Evolutionary conservation across 2,888 invertebrate species (phyloP).

Genomic region (Drosophila paranaensis): DNA sequence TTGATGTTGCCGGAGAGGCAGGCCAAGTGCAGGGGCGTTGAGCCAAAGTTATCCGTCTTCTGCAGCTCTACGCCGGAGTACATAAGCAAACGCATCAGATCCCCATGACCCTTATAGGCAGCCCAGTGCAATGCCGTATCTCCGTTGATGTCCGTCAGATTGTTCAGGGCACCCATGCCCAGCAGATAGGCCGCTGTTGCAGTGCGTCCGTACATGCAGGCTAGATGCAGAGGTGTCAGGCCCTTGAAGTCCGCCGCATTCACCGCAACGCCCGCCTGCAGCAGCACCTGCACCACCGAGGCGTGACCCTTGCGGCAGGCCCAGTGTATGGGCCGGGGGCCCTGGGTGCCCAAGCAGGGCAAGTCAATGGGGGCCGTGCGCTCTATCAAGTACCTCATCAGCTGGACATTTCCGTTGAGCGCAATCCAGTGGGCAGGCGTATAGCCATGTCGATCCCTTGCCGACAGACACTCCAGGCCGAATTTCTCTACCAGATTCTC

Average conservation of each 20-base stretch:
- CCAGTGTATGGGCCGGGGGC: constrained; percentile 97
- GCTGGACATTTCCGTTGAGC: constrained; percentile 94
- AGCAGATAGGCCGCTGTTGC: constrained; percentile 95
- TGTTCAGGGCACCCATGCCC: constrained; percentile 94
- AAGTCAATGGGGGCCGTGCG: constrained; percentile 93
- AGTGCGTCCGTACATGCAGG: constrained; percentile 96
- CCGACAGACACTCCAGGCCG: constrained; percentile 91
- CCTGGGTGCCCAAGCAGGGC: constrained; percentile 90
- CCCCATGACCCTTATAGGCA: constrained; percentile 96
- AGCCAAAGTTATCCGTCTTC: constrained; percentile 96
- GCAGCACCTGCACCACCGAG: constrained; percentile 91
- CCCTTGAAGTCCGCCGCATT: constrained; percentile 95
- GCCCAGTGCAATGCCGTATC: constrained; percentile 98
- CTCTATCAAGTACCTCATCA: constrained; percentile 94
- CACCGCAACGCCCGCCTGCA: constrained; percentile 93
- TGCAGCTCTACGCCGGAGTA: constrained; percentile 96
- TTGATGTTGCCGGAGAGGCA: constrained; percentile 94
- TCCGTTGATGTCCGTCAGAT: constrained; percentile 95
- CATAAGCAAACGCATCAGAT: constrained; percentile 93
- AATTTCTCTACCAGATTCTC: constrained; percentile 93
- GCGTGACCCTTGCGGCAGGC: constrained; percentile 97
- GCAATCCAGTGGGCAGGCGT: constrained; percentile 95
- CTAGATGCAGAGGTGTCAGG: constrained; percentile 95
- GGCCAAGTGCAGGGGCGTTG: constrained; percentile 95
- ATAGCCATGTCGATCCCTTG: constrained; percentile 96